phyloP scores from a whole-genome alignment of 1,140 invertebrate genomes.

The Anastrepha obliqua region DNA sequence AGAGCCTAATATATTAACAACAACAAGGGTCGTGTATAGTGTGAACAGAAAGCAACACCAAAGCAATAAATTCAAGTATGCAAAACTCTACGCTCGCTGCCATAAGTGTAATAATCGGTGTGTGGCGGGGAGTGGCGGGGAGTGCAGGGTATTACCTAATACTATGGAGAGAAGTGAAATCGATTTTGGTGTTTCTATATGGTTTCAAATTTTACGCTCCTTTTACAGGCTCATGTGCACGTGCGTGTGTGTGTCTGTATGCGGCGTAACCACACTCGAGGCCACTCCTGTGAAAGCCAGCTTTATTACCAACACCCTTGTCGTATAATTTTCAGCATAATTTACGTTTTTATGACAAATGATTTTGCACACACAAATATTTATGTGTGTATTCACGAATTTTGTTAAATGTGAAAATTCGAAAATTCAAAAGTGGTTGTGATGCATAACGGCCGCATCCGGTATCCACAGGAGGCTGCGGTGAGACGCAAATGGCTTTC shows the following conservation, averaged over 20 bases:
- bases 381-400: slow-evolving; percentile 31
- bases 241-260: too few species aligned
- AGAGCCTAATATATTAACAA: too few species aligned
- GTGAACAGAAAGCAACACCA: too few species aligned
- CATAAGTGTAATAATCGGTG: background rate
- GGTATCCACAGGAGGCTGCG: background rate
- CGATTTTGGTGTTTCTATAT: too few species aligned
- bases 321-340: slow-evolving; percentile 50
- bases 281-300: background rate
- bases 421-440: background rate
- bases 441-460: background rate
- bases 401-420: slow-evolving; percentile 33
- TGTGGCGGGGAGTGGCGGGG: background rate
- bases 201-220: too few species aligned
- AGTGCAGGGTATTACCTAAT: too few species aligned
- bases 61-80: too few species aligned
- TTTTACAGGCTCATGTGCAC: too few species aligned
- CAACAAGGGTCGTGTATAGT: too few species aligned
- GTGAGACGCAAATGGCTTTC: slow-evolving; percentile 20
- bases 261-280: too few species aligned
- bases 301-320: slow-evolving; percentile 23
- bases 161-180: too few species aligned
- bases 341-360: slow-evolving; percentile 49
- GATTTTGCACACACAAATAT: background rate
- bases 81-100: too few species aligned